phyloP scores from a whole-genome alignment of 1,140 invertebrate species.

The Hesperophylax magnus region DNA sequence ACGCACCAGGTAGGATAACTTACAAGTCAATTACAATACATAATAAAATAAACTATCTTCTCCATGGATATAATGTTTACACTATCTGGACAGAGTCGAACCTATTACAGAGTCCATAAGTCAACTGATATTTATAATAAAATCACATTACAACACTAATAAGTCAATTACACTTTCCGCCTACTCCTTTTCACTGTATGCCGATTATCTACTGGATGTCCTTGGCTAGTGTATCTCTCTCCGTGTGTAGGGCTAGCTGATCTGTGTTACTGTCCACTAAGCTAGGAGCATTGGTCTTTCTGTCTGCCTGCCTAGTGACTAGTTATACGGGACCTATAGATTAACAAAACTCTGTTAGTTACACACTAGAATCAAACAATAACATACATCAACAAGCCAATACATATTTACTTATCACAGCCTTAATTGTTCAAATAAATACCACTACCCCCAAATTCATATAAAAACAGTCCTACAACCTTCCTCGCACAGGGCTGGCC shows the following conservation, averaged over 20 bases:
- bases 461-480: background rate
- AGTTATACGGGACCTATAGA: slow-evolving; percentile 58
- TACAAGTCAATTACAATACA: slow-evolving; percentile 32
- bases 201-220: slow-evolving; percentile 6
- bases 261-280: slow-evolving; percentile 17
- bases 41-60: slow-evolving; percentile 30
- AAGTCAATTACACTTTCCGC: slow-evolving; percentile 47
- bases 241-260: slow-evolving; percentile 23
- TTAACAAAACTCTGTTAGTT: slow-evolving; percentile 56
- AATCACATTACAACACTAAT: slow-evolving; percentile 53
- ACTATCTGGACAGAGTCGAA: slow-evolving; percentile 53
- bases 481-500: too few species aligned
- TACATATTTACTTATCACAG: slow-evolving; percentile 5
- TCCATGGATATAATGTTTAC: background rate
- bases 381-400: background rate
- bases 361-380: slow-evolving; percentile 30
- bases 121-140: slow-evolving; percentile 41
- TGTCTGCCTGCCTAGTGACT: slow-evolving; percentile 56
- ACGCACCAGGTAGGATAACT: slow-evolving; percentile 8
- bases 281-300: slow-evolving; percentile 37
- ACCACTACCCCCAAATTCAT: background rate
- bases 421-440: background rate
- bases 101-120: slow-evolving; percentile 51
- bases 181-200: slow-evolving; percentile 38
- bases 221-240: slow-evolving; percentile 13